Percentiles rank a stretch among this genome's conserved stretches.
phyloP scores from a whole-genome alignment of 92 coral and sea anemone genomes.

The Actinernus sp. region DNA sequence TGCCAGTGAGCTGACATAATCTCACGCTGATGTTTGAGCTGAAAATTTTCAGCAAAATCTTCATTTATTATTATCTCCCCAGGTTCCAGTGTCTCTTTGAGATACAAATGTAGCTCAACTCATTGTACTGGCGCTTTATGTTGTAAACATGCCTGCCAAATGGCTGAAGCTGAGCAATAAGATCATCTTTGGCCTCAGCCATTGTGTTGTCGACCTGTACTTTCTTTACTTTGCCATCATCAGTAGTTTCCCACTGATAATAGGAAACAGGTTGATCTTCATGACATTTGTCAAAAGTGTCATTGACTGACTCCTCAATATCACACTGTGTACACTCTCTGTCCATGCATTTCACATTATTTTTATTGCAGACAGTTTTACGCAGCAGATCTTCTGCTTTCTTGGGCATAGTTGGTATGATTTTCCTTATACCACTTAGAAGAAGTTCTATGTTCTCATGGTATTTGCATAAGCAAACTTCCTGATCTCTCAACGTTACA shows the following conservation, averaged over 20 bases:
- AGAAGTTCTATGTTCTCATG: constrained; percentile 38
- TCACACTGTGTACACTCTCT: no score
- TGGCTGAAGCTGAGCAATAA: no score
- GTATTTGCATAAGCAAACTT: constrained; percentile 27
- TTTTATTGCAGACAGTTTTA: constrained; percentile 18
- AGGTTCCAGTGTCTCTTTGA: constrained; percentile 7
- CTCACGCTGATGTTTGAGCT: constrained; percentile 45
- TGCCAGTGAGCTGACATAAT: constrained; percentile 62
- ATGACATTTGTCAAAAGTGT: no score
- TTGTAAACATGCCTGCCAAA: no score
- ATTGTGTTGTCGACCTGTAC: constrained; percentile 20
- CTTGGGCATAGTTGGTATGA: constrained; percentile 29
- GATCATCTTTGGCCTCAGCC: no score
- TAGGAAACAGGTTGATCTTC: no score
- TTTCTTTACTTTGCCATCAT: no score
- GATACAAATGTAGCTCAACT: no score
- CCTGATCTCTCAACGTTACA: no score
- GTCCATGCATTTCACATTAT: constrained; percentile 38
- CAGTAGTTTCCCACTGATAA: no score
- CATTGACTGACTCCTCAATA: no score
- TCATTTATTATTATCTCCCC: constrained; percentile 37
- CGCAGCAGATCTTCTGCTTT: constrained; percentile 18
- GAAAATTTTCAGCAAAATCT: constrained; percentile 44
- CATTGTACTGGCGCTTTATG: no score
- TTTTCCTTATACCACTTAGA: constrained; percentile 14